Evolutionary conservation across 1,140 invertebrate species (phyloP), one percentile per base, ranked within the genome.

Genomic region (Campoletis sonorensis): DNA sequence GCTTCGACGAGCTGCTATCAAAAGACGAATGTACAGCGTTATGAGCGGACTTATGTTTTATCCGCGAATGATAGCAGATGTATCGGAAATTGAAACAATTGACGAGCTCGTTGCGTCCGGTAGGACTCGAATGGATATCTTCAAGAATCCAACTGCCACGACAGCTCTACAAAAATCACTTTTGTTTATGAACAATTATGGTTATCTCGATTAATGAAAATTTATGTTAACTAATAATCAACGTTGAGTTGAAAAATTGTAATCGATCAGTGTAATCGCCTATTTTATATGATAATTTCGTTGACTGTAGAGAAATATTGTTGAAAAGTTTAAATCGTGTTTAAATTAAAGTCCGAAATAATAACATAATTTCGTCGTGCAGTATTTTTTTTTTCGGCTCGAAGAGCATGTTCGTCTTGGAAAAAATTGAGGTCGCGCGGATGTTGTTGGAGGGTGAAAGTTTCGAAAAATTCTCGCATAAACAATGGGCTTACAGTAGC

Each of bases 1-100:
- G 11, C 68, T 88, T 1, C 85, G 84, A n/a, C 51, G 54, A 30
- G 79, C 85, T 0, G 78, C 87, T 4, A 21, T 84, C 5, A 86
- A 86, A 27, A 83, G 86, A 75, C 82, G 85, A 54, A 67, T 84
- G 18, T 87, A 85, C 16, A 76, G 51, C 0, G 64, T 88, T 0
- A 79, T 85, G 13, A 4, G 82, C 0, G 84, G 80, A 4, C 13
- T 88, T 0, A 68, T 85, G 11, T 84, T 87, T n/a, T 83, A 81
- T 58, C 79, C 86, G 0, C 78, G 85, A 67, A 88, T 89, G 85
- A 77, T 89, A 7, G 84, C 81, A 0, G 83, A 83, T 7, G 76
- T 82, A 0, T 80, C 61, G 16, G 84, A 87, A 2, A 77, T 83
- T 1, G 85, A 87, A 27, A 40, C 26, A 26, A 83, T 87, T 8